Evolutionary conservation across 2,797 vertebrate genomes (phyloP).

Genomic region (Xerus rutilus): DNA sequence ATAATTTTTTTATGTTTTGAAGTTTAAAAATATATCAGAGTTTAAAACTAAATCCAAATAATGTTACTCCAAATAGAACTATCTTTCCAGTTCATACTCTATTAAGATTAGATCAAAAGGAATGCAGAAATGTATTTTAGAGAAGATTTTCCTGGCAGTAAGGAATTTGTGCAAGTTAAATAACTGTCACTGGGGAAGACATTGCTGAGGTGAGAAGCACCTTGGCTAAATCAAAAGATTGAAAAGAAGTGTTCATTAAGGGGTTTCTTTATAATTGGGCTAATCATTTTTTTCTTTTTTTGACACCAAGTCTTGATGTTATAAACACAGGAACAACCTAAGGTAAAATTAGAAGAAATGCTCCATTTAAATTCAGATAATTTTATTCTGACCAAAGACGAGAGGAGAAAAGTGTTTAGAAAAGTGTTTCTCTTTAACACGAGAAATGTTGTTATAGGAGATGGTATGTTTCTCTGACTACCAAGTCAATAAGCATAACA

Average conservation of each 20-base stretch:
- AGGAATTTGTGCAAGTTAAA: not conserved
- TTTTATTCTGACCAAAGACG: not conserved
- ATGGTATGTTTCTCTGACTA: not conserved
- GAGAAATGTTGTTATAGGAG: not conserved
- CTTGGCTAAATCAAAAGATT: not conserved
- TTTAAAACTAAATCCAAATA: slow-evolving; percentile 19
- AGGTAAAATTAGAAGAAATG: not conserved
- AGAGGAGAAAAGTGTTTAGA: not conserved
- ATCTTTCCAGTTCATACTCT: not conserved
- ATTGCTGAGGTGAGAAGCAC: not conserved
- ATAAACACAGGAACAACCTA: not conserved
- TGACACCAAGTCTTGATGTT: not conserved
- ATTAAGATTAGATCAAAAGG: not conserved
- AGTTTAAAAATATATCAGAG: slow-evolving; percentile 17
- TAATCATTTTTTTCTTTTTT: not conserved
- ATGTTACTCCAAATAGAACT: not conserved
- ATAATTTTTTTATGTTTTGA: not conserved
- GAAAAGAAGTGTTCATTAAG: not conserved
- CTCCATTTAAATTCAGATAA: not conserved
- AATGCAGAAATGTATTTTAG: not conserved
- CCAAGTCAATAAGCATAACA: not conserved
- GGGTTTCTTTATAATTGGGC: not conserved
- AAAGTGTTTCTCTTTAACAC: too few relatives aligned
- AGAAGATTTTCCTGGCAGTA: not conserved
- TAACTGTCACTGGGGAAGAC: not conserved